A percentile compares a stretch with the other conserved stretches of the same genome.
Conservation (phyloP, 2,888 invertebrate species). For the Epirrita christyi region DNA sequence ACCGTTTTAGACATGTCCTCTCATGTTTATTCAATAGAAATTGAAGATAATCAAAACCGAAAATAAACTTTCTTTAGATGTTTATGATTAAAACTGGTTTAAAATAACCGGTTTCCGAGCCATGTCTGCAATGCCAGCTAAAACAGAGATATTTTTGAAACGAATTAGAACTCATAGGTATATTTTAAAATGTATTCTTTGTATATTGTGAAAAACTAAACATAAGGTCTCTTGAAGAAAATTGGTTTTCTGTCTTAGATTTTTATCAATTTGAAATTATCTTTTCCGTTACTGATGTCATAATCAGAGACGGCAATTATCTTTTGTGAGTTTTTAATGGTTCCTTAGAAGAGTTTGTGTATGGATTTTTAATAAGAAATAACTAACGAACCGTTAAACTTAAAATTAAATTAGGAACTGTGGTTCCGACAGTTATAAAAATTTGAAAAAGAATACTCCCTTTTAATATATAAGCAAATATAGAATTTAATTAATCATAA, state of each 20-base stretch:
- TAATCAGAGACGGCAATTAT: background rate
- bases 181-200: slow-evolving; percentile 1
- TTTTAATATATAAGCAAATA: slow-evolving; percentile 36
- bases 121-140: background rate
- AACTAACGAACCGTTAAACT: background rate
- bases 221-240: background rate
- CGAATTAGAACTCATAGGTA: background rate
- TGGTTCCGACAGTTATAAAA: background rate
- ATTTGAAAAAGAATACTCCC: slow-evolving; percentile 30
- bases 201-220: slow-evolving; percentile 22
- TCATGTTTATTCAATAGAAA: too few species aligned
- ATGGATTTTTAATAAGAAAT: background rate
- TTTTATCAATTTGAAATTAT: background rate
- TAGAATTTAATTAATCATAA: slow-evolving; percentile 55
- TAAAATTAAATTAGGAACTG: background rate
- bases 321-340: too few species aligned
- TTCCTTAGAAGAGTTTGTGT: background rate
- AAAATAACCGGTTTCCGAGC: too few species aligned
- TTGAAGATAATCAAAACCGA: too few species aligned
- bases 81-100: too few species aligned
- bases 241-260: background rate
- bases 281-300: slow-evolving; percentile 4
- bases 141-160: slow-evolving; percentile 5
- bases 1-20: too few species aligned
- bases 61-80: too few species aligned